Conservation (phyloP, 2,888 invertebrate species). For the Ctenicera cuprea region DNA sequence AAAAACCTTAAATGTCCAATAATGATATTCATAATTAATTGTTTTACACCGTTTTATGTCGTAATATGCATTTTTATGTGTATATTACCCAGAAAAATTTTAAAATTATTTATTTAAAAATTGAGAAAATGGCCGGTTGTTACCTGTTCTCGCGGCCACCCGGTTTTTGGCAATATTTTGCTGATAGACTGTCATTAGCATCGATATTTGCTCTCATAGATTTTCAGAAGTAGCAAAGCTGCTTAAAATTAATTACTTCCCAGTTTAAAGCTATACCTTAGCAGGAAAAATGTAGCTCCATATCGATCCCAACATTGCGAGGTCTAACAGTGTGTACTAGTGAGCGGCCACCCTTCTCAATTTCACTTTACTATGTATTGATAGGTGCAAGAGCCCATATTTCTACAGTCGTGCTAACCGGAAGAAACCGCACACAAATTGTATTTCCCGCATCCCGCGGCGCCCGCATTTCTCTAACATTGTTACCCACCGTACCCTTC, state of each 20-base stretch:
- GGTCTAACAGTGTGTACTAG: constrained; percentile 38
- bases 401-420: constrained; percentile 52
- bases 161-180: too few species aligned
- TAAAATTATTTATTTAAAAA: too few species aligned
- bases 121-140: too few species aligned
- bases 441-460: constrained; percentile 49
- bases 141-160: too few species aligned
- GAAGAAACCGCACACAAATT: constrained; percentile 58
- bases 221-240: background rate
- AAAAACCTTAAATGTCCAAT: too few species aligned
- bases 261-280: background rate
- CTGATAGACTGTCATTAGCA: too few species aligned
- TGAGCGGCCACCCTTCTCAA: constrained; percentile 51
- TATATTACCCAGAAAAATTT: too few species aligned
- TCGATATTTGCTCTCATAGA: too few species aligned
- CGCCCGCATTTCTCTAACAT: constrained; percentile 47
- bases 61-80: too few species aligned
- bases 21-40: too few species aligned
- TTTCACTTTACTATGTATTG: constrained; percentile 56
- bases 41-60: too few species aligned
- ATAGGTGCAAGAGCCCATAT: constrained; percentile 57
- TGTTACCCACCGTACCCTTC: constrained; percentile 48
- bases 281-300: constrained; percentile 22
- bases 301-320: constrained; percentile 37
- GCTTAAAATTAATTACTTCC: constrained; percentile 5